Evolutionary conservation across 2,797 vertebrate genomes (phyloP), one percentile per base, ranked within the genome.

Genomic region (Rachycentron canadum): DNA sequence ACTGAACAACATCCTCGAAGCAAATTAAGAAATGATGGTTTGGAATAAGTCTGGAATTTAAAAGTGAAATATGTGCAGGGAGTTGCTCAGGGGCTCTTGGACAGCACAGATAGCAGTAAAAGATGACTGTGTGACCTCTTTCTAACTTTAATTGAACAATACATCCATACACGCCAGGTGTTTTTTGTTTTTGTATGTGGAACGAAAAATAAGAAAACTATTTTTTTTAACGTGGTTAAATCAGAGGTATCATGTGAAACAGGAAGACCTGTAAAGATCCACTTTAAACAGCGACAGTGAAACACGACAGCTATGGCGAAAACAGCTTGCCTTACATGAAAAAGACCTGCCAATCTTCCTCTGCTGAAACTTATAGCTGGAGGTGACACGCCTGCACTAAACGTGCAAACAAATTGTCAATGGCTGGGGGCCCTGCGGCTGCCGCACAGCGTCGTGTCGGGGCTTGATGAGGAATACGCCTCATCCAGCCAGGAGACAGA

Each of bases 381-480:
- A 88, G 85, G 82, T 69, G 72, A 85, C 49, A 28, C 56, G 69
- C 61, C 25, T 43, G 69, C 14, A 0, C 30, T 43, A 63, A 84
- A 84, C 19, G 57, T 82, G 75, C 83, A 86, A 85, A 85, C 83
- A 84, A 86, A 87, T 70, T 61, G 86, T 70, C 41, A 62, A 81
- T 72, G 82, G 63, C 76, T 76, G 74, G 72, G 43, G 11, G 43
- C 71, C 84, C 86, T 28, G 69, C 59, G 76, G 89, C 87, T 47
- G 78, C 65, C 11, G 45, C 61, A 8, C 26, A 0, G 50, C 2
- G 26, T 93, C 89, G 17, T 91, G 91, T 91, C 12, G 21, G 17
- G 93, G 89, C 91, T 88, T 90, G 92, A 91, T 82, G 84, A 79
- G 74, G 81, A 88, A 40, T 70, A 85, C 8, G 86, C 83, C 85